Conservation (phyloP, 2,797 vertebrate species). For the Tadarida brasiliensis region DNA sequence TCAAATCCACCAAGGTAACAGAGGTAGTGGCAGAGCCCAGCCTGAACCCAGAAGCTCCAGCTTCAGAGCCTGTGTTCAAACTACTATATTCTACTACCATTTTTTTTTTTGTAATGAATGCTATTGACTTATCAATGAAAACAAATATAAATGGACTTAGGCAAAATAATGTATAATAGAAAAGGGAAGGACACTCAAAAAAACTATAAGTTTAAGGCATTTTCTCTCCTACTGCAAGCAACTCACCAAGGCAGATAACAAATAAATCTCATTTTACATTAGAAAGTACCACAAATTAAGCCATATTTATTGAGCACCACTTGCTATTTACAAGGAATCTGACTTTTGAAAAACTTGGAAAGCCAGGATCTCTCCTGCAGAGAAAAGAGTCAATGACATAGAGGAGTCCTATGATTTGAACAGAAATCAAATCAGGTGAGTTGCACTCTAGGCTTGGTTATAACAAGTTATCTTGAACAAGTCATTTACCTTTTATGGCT, state of each 20-base stretch:
- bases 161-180: not conserved
- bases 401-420: not conserved
- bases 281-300: not conserved
- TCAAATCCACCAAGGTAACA: not conserved
- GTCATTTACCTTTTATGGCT: not conserved
- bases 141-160: not conserved
- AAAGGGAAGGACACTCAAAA: not conserved
- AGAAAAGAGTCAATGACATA: not conserved
- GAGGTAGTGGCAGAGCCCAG: not conserved
- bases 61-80: not conserved
- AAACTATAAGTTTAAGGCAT: not conserved
- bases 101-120: not conserved
- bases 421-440: not conserved
- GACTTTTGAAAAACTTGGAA: not conserved
- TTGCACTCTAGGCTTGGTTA: not conserved
- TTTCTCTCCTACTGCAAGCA: not conserved
- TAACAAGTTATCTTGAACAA: not conserved
- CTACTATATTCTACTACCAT: not conserved
- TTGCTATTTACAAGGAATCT: not conserved
- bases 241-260: not conserved
- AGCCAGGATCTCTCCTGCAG: not conserved
- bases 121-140: not conserved
- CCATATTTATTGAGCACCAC: not conserved
- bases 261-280: constrained; percentile 1
- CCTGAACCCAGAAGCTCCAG: not conserved